Conservation (phyloP, 2,888 invertebrate species). For the Adelognathus sp. region DNA sequence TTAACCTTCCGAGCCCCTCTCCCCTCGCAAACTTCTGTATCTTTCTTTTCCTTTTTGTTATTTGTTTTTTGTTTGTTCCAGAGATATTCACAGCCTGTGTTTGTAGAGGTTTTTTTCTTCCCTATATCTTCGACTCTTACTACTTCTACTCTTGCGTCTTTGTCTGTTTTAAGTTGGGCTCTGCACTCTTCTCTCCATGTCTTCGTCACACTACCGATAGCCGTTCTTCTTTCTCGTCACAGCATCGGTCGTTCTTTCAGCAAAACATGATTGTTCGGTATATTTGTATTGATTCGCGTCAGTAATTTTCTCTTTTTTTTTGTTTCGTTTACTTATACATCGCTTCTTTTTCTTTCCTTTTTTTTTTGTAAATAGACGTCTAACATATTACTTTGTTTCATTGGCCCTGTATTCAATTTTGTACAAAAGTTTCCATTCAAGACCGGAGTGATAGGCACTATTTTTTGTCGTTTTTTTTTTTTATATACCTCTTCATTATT, state of each 20-base stretch:
- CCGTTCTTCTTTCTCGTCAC: conserved; percentile 36
- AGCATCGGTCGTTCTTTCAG: conserved; percentile 28
- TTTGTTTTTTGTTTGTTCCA: conserved; percentile 58
- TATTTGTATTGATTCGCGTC: conserved; percentile 61
- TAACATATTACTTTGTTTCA: conserved; percentile 68
- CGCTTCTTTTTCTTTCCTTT: conserved; percentile 25
- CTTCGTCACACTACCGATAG: conserved; percentile 11
- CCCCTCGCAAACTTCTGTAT: conserved; percentile 6
- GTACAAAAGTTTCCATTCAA: conserved; percentile 76
- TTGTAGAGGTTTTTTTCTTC: conserved; percentile 66
- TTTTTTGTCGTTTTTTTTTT: conserved; percentile 69
- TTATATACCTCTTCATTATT: conserved; percentile 39
- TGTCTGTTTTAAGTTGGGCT: conserved; percentile 1
- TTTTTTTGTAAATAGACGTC: conserved; percentile 69
- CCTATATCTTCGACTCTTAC: conserved; percentile 27
- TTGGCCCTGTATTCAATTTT: conserved; percentile 79
- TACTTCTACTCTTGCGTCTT: conserved; percentile 17
- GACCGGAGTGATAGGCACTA: conserved; percentile 77
- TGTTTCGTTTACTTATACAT: conserved; percentile 4
- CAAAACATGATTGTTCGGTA: conserved; percentile 67
- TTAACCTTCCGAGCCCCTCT: not conserved
- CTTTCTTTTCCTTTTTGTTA: conserved; percentile 53
- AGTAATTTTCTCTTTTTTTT: conserved; percentile 10
- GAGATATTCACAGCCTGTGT: conserved; percentile 76
- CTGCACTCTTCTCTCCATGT: not conserved